Evolutionary conservation across 2,888 invertebrate species (phyloP), one percentile per base, ranked within the genome.

Genomic region (Cantharis flavilabris): DNA sequence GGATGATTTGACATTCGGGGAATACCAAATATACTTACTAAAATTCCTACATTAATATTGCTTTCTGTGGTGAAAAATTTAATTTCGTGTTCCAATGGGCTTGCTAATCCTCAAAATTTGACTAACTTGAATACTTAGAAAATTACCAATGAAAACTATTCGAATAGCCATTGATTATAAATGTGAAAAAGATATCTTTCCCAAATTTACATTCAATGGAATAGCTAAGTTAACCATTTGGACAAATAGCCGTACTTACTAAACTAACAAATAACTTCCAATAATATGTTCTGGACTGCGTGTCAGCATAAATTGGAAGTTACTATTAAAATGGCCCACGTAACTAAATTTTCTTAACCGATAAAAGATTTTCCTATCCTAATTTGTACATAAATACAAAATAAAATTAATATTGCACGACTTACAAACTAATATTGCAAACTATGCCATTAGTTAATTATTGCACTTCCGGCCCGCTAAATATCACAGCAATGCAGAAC

Each of bases 391-490:
- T n/a, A 49, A 49, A 49, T 49, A 49, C 49, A 49, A 49, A n/a
- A 20, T 69, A 81, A 71, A 77, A 75, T 79, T 84, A 83, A 81
- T 83, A 83, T 82, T 83, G 82, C 80, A 76, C 74, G 67, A 73
- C 80, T 81, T 80, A 79, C 71, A 67, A 70, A 81, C 78, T 83
- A 82, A 73, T 82, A 83, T 82, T 82, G 82, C 81, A 78, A 77
- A 72, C 76, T 76, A 74, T 79, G 76, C 72, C 62, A 73, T 78
- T 75, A 80, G 73, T 76, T 73, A 77, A 74, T 73, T 76, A 84
- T 88, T 88, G 88, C 88, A 88, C 88, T 81, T 85, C 87, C 88
- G 88, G 88, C 88, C 88, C 83, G 81, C 79, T 83, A 83, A 83
- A 85, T 87, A 87, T 87, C 86, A 87, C 87, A 86, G 86, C 86